Conservation (phyloP, 2,797 vertebrate species). For the Fundulus diaphanus region DNA sequence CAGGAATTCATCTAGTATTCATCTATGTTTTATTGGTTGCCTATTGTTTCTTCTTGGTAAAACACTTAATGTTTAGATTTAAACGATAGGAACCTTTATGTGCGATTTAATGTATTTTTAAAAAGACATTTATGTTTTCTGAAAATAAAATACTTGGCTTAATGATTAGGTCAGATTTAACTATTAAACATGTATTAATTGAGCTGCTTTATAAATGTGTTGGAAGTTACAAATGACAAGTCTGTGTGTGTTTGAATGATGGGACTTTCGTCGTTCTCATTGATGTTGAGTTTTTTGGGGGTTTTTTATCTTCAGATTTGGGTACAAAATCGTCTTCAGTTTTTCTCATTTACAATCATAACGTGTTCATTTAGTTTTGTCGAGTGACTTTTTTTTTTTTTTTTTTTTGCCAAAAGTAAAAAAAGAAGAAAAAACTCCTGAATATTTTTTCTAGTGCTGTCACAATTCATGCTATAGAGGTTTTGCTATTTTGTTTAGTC, state of each 20-base stretch:
- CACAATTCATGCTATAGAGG: conserved; percentile 25
- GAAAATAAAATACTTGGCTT: conserved; percentile 49
- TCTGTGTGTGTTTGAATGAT: conserved; percentile 23
- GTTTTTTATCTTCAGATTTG: conserved; percentile 8
- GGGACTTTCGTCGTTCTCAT: conserved; percentile 1
- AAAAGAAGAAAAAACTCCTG: conserved; percentile 18
- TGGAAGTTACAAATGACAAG: conserved; percentile 20
- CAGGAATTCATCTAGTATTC: conserved; percentile 76
- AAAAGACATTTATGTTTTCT: conserved; percentile 46
- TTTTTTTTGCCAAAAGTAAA: conserved; percentile 26
- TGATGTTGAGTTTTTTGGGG: conserved; percentile 21
- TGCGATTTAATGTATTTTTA: conserved; percentile 61
- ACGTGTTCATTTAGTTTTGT: conserved; percentile 23
- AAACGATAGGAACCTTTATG: conserved; percentile 64
- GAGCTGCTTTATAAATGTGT: conserved; percentile 16
- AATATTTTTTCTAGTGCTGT: conserved; percentile 22
- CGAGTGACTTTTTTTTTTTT: conserved; percentile 24
- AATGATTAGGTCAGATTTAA: conserved; percentile 28
- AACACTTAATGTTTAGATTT: conserved; percentile 59
- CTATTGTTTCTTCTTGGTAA: conserved; percentile 42
- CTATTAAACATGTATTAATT: conserved; percentile 27
- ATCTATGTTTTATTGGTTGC: conserved; percentile 57
- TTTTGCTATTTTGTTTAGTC: conserved; percentile 36
- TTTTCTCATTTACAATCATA: conserved; percentile 4
- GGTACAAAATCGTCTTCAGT: conserved; percentile 32